Conservation (phyloP, 2,113 vertebrate genomes). For the Scytalopus superciliaris region DNA sequence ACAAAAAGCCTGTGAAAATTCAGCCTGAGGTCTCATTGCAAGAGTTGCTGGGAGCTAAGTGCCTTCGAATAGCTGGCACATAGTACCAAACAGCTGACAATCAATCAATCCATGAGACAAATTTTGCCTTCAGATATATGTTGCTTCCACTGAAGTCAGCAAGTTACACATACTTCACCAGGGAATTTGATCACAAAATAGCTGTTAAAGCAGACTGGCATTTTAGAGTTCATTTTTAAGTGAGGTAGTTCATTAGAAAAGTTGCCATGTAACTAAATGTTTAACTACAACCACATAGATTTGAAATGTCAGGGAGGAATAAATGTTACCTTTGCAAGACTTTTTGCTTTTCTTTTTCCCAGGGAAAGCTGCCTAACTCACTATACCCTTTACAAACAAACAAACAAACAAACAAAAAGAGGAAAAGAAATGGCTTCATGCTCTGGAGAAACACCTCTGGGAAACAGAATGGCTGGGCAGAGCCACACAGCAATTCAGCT, state of each 20-base stretch:
- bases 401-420: slow-evolving; percentile 3
- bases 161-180: background rate
- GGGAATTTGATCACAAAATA: background rate
- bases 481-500: slow-evolving; percentile 29
- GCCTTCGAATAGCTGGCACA: background rate
- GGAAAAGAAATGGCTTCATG: slow-evolving; percentile 10
- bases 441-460: slow-evolving; percentile 52
- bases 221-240: slow-evolving; percentile 24
- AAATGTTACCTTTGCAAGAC: background rate
- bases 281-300: background rate
- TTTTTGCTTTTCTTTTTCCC: slow-evolving; percentile 39
- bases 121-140: background rate
- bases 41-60: background rate
- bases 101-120: background rate
- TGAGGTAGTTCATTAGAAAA: slow-evolving; percentile 9
- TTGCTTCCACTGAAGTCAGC: background rate
- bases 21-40: background rate
- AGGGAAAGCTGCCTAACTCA: background rate
- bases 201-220: background rate
- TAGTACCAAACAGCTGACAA: slow-evolving; percentile 2
- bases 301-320: slow-evolving; percentile 32
- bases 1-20: slow-evolving; percentile 27
- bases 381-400: slow-evolving; percentile 22
- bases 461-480: slow-evolving; percentile 12
- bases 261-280: slow-evolving; percentile 15